Conservation (phyloP, 2,888 invertebrate genomes). For the Petrolisthes cinctipes region DNA sequence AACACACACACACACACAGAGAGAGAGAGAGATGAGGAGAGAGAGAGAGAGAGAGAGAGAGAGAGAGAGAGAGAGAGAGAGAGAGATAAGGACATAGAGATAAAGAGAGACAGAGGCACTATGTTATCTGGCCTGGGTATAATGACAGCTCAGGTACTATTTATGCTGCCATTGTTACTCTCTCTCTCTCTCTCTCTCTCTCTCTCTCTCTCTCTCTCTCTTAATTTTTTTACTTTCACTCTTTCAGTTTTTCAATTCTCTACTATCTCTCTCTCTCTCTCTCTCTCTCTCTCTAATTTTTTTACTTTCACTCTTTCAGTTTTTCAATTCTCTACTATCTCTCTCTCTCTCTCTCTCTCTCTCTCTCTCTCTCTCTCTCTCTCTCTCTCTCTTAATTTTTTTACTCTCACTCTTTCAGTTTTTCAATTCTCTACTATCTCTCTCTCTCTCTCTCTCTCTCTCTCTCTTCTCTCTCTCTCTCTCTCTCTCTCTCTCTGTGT, state of each 20-base stretch:
- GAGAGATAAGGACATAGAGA: background rate
- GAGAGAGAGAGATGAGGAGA: background rate
- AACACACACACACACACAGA: no score
- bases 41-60: background rate
- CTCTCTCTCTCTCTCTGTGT: background rate
- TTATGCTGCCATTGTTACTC: background rate
- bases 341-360: no score
- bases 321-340: no score
- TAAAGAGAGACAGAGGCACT: background rate
- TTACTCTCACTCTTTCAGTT: no score
- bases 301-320: no score
- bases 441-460: conserved; percentile 1
- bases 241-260: no score
- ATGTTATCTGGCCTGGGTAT: no score
- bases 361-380: no score
- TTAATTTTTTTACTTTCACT: no score
- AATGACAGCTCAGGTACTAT: background rate
- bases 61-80: background rate
- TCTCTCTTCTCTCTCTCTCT: conserved; percentile 10
- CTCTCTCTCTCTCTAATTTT: background rate
- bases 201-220: conserved; percentile 10
- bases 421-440: no score
- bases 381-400: no score
- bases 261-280: background rate
- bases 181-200: conserved; percentile 14